Evolutionary conservation across 2,113 vertebrate species (phyloP).

Genomic region (Rhagologus leucostigma): DNA sequence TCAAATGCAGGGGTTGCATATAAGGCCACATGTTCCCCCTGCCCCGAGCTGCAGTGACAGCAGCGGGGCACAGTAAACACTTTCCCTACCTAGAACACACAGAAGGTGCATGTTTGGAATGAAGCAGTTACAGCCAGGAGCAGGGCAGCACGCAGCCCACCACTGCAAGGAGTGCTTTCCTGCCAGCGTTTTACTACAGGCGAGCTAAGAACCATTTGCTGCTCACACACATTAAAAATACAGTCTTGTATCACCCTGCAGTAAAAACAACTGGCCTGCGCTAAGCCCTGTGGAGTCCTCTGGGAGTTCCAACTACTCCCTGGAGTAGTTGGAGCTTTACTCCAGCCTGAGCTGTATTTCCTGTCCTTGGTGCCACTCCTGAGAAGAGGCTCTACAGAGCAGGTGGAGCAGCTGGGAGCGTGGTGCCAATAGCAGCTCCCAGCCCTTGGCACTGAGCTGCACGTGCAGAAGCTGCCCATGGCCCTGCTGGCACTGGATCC

Average conservation of each 20-base stretch:
- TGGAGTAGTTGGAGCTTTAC: neutral
- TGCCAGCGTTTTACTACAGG: neutral
- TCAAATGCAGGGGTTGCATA: neutral
- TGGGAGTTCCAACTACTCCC: neutral
- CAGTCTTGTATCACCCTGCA: neutral
- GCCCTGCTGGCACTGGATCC: neutral
- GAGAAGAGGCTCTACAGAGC: neutral
- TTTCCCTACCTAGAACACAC: rapidly evolving
- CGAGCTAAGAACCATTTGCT: neutral
- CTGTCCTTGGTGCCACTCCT: neutral
- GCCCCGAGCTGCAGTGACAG: neutral
- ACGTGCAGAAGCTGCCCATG: rapidly evolving
- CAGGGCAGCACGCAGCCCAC: neutral
- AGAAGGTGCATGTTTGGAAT: neutral
- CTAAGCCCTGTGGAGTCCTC: neutral
- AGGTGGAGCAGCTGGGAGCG: neutral
- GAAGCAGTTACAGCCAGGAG: neutral
- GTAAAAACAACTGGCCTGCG: neutral
- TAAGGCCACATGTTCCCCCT: neutral
- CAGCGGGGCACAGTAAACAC: neutral
- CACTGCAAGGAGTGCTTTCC: neutral
- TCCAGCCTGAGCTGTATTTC: neutral
- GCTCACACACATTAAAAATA: neutral
- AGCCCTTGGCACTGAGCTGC: neutral
- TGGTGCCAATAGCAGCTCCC: neutral